phyloP scores from a whole-genome alignment of 2,797 vertebrate species.

The Pseudopleuronectes americanus region DNA sequence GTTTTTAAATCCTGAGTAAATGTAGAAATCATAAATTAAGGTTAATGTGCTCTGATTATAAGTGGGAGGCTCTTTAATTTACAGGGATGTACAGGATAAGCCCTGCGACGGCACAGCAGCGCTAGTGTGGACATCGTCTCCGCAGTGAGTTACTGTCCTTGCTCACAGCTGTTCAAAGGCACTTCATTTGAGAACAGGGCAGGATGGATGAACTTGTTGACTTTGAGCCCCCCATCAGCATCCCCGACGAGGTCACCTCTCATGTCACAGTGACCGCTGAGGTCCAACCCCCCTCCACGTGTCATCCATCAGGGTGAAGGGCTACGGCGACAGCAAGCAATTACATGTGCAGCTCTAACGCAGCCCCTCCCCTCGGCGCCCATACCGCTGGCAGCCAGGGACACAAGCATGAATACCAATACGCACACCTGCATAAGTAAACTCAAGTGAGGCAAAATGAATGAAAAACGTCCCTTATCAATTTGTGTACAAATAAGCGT shows the following conservation, averaged over 20 bases:
- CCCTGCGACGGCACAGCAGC: constrained; percentile 27
- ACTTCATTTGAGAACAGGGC: constrained; percentile 60
- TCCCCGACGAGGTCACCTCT: constrained; percentile 70
- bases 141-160: constrained; percentile 64
- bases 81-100: constrained; percentile 37
- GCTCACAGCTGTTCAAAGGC: constrained; percentile 69
- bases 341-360: constrained; percentile 53
- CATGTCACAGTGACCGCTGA: constrained; percentile 58
- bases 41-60: constrained; percentile 60
- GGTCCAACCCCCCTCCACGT: constrained; percentile 52
- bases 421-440: constrained; percentile 29
- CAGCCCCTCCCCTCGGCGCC: constrained; percentile 24
- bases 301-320: constrained; percentile 66
- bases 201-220: constrained; percentile 67
- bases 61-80: constrained; percentile 51
- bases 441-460: constrained; percentile 4
- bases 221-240: constrained; percentile 73
- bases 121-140: constrained; percentile 28
- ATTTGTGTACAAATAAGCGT: constrained; percentile 16
- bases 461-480: constrained; percentile 19
- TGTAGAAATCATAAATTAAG: constrained; percentile 54
- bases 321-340: constrained; percentile 65
- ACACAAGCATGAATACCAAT: constrained; percentile 22
- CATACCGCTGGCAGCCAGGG: constrained; percentile 8
- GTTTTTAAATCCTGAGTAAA: constrained; percentile 12